A percentile compares a stretch with the other conserved stretches of the same genome.
These are phyloP conservation scores for Allolobophora icterica DNA, from an alignment of 2,888 invertebrate species.

Conservation along the genomic window DNA sequence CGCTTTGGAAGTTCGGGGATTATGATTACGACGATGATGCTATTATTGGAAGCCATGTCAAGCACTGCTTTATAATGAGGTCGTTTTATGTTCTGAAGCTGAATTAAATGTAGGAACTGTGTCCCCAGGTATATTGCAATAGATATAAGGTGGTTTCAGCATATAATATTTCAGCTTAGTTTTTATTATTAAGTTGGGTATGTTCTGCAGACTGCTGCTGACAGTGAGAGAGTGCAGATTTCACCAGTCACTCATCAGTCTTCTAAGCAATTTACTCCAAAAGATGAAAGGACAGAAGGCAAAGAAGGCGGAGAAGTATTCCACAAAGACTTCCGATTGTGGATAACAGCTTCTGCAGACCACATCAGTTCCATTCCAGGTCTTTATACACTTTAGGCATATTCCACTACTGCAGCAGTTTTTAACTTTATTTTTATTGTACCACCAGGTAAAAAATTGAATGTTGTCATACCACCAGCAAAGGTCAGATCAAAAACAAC, in stretches of 20 bases:
- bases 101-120: too few species aligned
- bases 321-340: slow-evolving; percentile 57
- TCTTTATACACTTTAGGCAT: slow-evolving; percentile 39
- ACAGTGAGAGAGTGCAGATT: slow-evolving; percentile 48
- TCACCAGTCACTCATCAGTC: background rate
- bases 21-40: too few species aligned
- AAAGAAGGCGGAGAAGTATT: slow-evolving; percentile 28
- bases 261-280: background rate
- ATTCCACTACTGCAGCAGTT: too few species aligned
- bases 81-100: too few species aligned
- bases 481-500: too few species aligned
- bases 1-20: too few species aligned
- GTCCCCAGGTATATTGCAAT: too few species aligned
- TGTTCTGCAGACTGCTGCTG: slow-evolving; percentile 42
- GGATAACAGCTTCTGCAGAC: slow-evolving; percentile 58
- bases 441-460: too few species aligned
- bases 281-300: background rate
- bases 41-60: too few species aligned
- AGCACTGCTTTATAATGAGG: too few species aligned
- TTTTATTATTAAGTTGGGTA: background rate
- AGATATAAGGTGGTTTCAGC: background rate
- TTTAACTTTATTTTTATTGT: too few species aligned
- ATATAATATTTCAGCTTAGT: background rate
- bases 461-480: too few species aligned
- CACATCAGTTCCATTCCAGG: slow-evolving; percentile 57